Evolutionary conservation across 2,797 vertebrate species (phyloP), one percentile per base, ranked within the genome.

Genomic region (Poeciliopsis presidionis): DNA sequence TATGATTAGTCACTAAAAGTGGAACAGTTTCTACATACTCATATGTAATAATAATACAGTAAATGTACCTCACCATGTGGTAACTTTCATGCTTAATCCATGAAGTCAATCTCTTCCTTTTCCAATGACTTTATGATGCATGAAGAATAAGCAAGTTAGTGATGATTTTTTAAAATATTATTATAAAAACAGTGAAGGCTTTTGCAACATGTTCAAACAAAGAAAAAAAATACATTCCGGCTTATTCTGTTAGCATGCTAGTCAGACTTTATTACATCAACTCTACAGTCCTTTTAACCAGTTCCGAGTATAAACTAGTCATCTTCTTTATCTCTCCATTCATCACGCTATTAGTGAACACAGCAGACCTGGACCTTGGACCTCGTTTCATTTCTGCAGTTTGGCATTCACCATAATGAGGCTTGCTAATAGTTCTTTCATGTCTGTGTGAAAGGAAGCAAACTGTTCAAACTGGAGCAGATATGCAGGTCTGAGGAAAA

Each of bases 351-450:
- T 88, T 85, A 84, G 86, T 61, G 55, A 83, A 89, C 69, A 72
- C 84, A 73, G 80, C 82, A 77, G 88, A 87, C 78, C 84, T 80
- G 83, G 76, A 92, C 89, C 63, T 87, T 87, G 82, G 76, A 92
- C 89, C 63, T 87, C 85, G 49, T 59, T 81, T 70, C 16, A 79
- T 78, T 85, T 74, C 78, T 84, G 74, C 79, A 71, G 33, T 76
- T 78, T 84, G 80, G 72, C 86, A 57, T 88, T 86, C 61, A 81
- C 80, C 79, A 84, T 90, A 94, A 93, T 91, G 91, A 90, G 87
- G 87, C 87, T 90, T 85, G 81, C 80, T 89, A 90, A 94, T 94
- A 87, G 86, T 86, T 75, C 76, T 47, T 55, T 84, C 82, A 79
- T 88, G 84, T 88, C 86, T 82, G 41, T 79, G n/a, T 77, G 74